A percentile compares a stretch with the other conserved stretches of the same genome.
phyloP scores from a whole-genome alignment of 2,797 vertebrate species.

The Smutsia temminckii region DNA sequence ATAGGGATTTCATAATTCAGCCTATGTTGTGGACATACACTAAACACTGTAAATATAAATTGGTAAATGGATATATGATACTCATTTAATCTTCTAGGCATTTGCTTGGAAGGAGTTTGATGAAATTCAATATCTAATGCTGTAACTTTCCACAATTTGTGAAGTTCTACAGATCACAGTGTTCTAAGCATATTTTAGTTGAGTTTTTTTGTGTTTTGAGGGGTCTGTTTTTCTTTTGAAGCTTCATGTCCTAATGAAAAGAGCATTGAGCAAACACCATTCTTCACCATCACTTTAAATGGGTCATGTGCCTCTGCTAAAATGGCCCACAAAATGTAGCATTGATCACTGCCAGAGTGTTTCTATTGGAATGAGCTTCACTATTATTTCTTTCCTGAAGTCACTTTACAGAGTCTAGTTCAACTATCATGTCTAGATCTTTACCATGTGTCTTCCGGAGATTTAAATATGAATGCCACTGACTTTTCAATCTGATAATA shows the following conservation, averaged over 20 bases:
- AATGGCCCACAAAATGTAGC: not conserved
- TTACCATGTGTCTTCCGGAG: not conserved
- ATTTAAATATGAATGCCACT: not conserved
- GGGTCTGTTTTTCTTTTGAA: not conserved
- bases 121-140: constrained; percentile 17
- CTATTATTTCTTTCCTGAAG: not conserved
- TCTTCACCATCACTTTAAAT: not conserved
- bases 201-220: not conserved
- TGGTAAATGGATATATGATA: not conserved
- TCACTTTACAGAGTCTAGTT: not conserved
- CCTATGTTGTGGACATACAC: not conserved
- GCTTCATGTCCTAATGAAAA: not conserved
- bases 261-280: not conserved
- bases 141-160: not conserved
- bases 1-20: not conserved
- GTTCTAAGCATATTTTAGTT: not conserved
- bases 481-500: not conserved
- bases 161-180: not conserved
- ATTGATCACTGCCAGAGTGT: not conserved
- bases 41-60: not conserved
- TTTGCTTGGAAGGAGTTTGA: not conserved
- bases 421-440: not conserved
- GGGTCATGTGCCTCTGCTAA: not conserved
- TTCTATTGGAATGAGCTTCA: constrained; percentile 29
- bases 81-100: not conserved